Evolutionary conservation across 1,140 invertebrate genomes (phyloP).

Genomic region (Ostrea denselamellosa): DNA sequence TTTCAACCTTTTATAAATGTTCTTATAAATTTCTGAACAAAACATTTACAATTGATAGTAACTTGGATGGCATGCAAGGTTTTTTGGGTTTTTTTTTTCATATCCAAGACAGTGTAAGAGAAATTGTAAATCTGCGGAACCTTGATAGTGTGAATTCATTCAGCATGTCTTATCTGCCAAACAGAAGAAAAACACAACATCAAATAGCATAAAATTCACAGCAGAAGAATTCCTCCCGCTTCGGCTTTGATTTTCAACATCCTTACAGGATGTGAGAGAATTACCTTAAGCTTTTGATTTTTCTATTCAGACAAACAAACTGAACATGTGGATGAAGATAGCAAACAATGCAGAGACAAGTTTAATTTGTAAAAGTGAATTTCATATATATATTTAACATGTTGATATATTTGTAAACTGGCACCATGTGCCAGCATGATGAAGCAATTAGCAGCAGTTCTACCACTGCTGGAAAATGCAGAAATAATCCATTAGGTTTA

Average conservation of each 20-base stretch:
- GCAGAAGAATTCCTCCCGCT: not conserved
- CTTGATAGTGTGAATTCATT: not conserved
- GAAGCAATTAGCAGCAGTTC: not conserved
- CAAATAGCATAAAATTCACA: constrained; percentile 9
- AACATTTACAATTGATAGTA: not conserved
- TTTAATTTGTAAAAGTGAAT: constrained; percentile 34
- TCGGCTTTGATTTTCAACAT: not conserved
- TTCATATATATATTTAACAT: constrained; percentile 19
- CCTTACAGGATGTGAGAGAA: constrained; percentile 20
- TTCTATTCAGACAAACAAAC: not conserved
- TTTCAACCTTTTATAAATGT: not conserved
- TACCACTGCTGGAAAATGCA: not conserved
- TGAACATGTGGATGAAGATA: not conserved
- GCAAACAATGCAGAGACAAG: constrained; percentile 3
- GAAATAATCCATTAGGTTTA: constrained; percentile 22
- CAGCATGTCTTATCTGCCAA: not conserved
- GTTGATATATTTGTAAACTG: constrained; percentile 29
- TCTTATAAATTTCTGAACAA: not conserved
- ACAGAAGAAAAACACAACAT: constrained; percentile 9
- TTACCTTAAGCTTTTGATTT: not conserved
- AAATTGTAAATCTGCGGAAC: not conserved
- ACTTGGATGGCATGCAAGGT: not conserved
- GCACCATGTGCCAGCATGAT: not conserved
- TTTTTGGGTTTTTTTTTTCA: not conserved
- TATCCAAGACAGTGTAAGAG: not conserved